Base-by-base conservation (phyloP, 2,113 vertebrate species). In the Axis porcinus region DNA sequence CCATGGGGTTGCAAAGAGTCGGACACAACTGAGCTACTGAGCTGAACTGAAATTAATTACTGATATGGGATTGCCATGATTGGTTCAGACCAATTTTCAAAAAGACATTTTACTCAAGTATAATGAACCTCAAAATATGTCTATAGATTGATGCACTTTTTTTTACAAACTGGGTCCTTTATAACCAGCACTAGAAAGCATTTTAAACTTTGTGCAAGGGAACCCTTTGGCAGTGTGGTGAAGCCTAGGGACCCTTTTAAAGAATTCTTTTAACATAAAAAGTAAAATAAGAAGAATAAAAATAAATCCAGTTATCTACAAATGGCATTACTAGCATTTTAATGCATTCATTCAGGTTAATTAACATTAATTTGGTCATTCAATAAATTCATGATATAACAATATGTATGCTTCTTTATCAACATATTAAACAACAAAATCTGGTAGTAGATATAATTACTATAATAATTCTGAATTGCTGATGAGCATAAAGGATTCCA, bases 331-430 rank as follows among this genome's bases (percentile, higher is more conserved):
- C 90, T 92, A 40, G 30, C 52, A 89, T 70, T 94, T 91, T 91
- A 94, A 93, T 83, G 79, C 95, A 95, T 94, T 54, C 64, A 94
- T 96, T 97, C 74, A 67, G 67, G 58, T 82, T 95, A 94, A 92
- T 91, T 89, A 94, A 92, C 23, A 91, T 89, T 85, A 96, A 95
- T 94, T 88, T 94, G 54, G n/a, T 47, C 58, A 94, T 96, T 97
- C 64, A 86, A 86, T 52, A 90, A 83, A 89, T 33, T 12, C 91
- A 8, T 90, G 45, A 47, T 62, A 81, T 86, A 94, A 36, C 85
- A 52, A 14, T 84, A 76, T 36, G 19, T 92, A 9, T 92, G 27
- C 78, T 92, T 91, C 50, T 86, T 93, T 93, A 92, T 89, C 92
- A 86, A 92, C 19, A 45, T 21, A 45, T 62, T 89, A 82, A 97